phyloP scores from a whole-genome alignment of 37 sponge, comb jelly and placozoan genomes.

The Mnemiopsis leidyi region DNA sequence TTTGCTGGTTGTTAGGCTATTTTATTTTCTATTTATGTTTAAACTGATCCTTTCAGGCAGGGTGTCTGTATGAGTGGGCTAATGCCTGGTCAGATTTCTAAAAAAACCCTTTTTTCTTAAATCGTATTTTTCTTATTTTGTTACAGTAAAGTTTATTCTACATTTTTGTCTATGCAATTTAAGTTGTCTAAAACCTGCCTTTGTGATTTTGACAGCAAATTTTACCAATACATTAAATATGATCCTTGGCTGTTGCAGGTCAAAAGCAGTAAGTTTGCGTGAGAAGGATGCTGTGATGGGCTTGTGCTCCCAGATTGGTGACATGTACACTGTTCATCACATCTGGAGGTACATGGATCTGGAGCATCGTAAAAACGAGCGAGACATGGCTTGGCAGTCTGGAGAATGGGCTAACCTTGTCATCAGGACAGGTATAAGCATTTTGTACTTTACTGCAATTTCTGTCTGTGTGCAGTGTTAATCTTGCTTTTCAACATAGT shows the following conservation, averaged over 20 bases:
- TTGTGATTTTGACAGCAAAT: too few species aligned
- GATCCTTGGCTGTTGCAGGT: background rate
- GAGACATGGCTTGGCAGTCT: background rate
- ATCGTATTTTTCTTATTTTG: background rate
- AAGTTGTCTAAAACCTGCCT: too few species aligned
- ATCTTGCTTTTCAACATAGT: too few species aligned
- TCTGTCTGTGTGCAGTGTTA: too few species aligned
- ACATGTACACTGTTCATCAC: conserved; percentile 57
- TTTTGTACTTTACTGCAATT: too few species aligned
- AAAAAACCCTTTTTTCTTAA: background rate
- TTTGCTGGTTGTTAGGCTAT: background rate
- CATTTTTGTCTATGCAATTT: too few species aligned
- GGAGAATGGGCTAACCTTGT: conserved; percentile 7
- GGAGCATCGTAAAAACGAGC: background rate
- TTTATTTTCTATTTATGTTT: background rate
- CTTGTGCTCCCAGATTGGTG: conserved; percentile 25
- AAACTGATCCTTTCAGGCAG: background rate
- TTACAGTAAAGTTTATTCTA: too few species aligned
- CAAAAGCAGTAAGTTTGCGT: background rate
- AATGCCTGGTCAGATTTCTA: conserved; percentile 6
- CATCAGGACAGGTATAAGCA: background rate
- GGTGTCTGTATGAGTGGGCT: conserved; percentile 34
- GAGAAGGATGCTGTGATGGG: conserved; percentile 2
- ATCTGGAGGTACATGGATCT: conserved; percentile 44
- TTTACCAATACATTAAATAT: too few species aligned